phyloP scores from a whole-genome alignment of 2,113 vertebrate species.

The Epinephelus lanceolatus region DNA sequence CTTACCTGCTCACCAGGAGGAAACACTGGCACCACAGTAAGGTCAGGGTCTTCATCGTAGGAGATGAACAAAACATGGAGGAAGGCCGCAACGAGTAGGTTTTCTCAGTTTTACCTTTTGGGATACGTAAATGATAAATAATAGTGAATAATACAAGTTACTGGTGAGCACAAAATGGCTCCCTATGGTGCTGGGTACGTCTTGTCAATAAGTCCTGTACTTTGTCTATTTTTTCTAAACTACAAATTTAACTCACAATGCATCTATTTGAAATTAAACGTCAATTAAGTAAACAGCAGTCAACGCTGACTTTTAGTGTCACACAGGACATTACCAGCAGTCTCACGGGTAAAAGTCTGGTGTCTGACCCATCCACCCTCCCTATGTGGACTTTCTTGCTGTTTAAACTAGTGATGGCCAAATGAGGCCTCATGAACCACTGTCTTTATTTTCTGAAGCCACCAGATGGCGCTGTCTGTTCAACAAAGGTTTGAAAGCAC shows the following conservation, averaged over 20 bases:
- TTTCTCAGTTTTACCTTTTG: not conserved
- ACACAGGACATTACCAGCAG: too few relatives aligned
- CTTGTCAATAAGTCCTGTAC: not conserved
- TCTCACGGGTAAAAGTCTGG: too few relatives aligned
- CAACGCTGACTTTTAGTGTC: too few relatives aligned
- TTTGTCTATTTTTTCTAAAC: not conserved
- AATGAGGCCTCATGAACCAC: too few relatives aligned
- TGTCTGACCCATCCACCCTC: too few relatives aligned
- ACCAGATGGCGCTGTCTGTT: too few relatives aligned
- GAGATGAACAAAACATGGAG: conserved; percentile 79
- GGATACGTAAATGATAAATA: not conserved
- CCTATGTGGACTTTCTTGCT: too few relatives aligned
- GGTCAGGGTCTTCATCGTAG: conserved; percentile 83
- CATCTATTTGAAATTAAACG: not conserved
- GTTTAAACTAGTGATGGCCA: too few relatives aligned
- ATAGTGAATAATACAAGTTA: not conserved
- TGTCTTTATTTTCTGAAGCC: too few relatives aligned
- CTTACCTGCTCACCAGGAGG: conserved; percentile 83
- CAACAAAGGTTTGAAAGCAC: too few relatives aligned
- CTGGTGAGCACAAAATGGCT: not conserved
- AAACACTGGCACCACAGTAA: conserved; percentile 80
- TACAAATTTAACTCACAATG: not conserved
- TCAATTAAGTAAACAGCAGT: too few relatives aligned
- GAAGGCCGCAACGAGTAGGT: conserved; percentile 82
- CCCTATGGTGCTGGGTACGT: not conserved